Conservation (phyloP, 2,797 vertebrate species). For the Pogonophryne albipinna region DNA sequence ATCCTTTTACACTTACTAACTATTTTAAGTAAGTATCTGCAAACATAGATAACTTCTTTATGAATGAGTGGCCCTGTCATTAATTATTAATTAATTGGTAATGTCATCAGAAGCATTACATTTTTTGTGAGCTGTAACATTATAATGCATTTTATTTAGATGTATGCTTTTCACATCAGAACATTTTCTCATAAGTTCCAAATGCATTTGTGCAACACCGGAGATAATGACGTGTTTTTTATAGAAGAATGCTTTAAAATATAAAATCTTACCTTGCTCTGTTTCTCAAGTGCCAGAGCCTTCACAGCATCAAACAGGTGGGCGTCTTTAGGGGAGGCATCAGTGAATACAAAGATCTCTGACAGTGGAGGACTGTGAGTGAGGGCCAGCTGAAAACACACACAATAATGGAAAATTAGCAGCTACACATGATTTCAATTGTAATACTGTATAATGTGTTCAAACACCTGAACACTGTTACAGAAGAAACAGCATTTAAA, state of each 20-base stretch:
- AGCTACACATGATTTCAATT: background rate
- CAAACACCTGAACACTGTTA: background rate
- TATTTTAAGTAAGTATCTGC: background rate
- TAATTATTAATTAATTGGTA: background rate
- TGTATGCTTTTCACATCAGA: background rate
- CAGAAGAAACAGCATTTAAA: background rate
- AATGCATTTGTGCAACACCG: background rate
- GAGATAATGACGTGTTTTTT: background rate
- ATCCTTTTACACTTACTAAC: background rate
- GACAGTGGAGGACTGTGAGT: slow-evolving; percentile 89
- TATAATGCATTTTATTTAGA: background rate
- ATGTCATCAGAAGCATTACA: background rate
- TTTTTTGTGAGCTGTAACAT: background rate
- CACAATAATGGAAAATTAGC: slow-evolving; percentile 1
- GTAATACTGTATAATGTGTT: background rate
- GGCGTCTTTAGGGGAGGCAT: slow-evolving; percentile 90
- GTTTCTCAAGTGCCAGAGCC: slow-evolving; percentile 85
- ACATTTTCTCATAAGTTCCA: background rate
- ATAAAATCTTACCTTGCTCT: slow-evolving; percentile 84
- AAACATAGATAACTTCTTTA: background rate
- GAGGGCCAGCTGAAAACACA: slow-evolving; percentile 86
- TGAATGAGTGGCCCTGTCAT: background rate
- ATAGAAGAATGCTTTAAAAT: background rate
- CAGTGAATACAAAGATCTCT: slow-evolving; percentile 93
- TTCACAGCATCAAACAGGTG: slow-evolving; percentile 85